Evolutionary conservation across 2,797 vertebrate species (phyloP), one percentile per base, ranked within the genome.

Genomic region (Gymnopithys bicolor): DNA sequence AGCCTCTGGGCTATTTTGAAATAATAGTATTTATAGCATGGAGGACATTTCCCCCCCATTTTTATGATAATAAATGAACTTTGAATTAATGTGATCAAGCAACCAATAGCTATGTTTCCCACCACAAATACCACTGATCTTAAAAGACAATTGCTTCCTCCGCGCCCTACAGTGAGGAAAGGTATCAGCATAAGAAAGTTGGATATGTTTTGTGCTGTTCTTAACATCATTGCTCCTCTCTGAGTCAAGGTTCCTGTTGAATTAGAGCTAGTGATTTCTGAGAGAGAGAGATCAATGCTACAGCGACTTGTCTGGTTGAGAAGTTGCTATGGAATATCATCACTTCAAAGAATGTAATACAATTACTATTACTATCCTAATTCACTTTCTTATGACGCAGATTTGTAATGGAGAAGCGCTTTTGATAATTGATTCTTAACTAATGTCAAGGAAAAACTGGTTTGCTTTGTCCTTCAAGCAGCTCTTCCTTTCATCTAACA

Each of bases 381-480:
- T 90, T 91, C 9, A 7, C 45, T 90, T 82, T 79, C 79, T 79
- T 82, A 49, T 87, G 83, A 93, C 2, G 1, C 59, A 73, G 75
- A 89, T 80, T 93, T 93, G 58, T 60, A 91, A 94, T 33, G 59
- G 58, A 84, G 66, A 78, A 77, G 51, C 89, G 70, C 30, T 69
- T 95, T 82, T 88, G 55, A 84, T 68, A 91, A 89, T 27, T 87
- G 91, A 85, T 88, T 86, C 60, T 83, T 83, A 91, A 60, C 41
- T 60, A 86, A 78, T 35, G 45, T 35, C 71, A 95, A 91, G 52
- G 39, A 66, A 93, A 90, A 84, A 53, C 45, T 58, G 33, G 35
- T 56, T 87, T 77, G 25, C 56, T 87, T 60, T 90, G 89, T 67
- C 12, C 48, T 92, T 96, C 46, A 77, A 37, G 79, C 64, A 75